Evolutionary conservation across 2,888 invertebrate species (phyloP), one percentile per base, ranked within the genome.

Genomic region (Callyntrura sp.): DNA sequence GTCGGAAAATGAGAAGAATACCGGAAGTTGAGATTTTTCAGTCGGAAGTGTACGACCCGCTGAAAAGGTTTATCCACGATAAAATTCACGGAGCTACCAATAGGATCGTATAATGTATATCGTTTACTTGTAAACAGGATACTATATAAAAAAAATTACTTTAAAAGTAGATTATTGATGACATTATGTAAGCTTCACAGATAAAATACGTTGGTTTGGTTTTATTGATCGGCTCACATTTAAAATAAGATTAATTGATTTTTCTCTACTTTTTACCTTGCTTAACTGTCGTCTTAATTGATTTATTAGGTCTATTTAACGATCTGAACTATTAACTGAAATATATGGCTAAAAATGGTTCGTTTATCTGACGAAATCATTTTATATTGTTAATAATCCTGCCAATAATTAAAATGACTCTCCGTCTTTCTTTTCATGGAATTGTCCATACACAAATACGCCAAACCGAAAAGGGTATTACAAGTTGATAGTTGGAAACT

Each of bases 21-120:
- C 93, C 93, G 35, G 93, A 93, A 91, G 93, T 93, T 73, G 93
- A 93, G 85, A 91, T 92, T 73, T 93, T 93, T 85, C 93, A 92
- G 84, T 88, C 90, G 17, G 93, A 93, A 88, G 79, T 93, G 9
- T 93, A 93, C 81, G 92, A 93, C 14, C 93, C 93, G 0, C 55
- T 92, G 2, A 93, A 93, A 84, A 83, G 87, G 51, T 93, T 91
- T 84, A 70, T 93, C 55, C 85, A 79, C 11, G 91, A 92, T 28
- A 93, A 93, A 81, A 68, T 70, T 35, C 45, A 85, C 51, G 45
- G 60, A n/a, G 51, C 17, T 62, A 78, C 82, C 28, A n/a, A 17
- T n/a, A 76, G 70, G 48, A 55, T 82, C 55, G 57, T 88, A 28
- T 73, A 76, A 55, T 51, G 35, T 2, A 76, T 62, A 25, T 0